Evolutionary conservation across 2,888 invertebrate species (phyloP).

Genomic region (Anarsia innoxiella): DNA sequence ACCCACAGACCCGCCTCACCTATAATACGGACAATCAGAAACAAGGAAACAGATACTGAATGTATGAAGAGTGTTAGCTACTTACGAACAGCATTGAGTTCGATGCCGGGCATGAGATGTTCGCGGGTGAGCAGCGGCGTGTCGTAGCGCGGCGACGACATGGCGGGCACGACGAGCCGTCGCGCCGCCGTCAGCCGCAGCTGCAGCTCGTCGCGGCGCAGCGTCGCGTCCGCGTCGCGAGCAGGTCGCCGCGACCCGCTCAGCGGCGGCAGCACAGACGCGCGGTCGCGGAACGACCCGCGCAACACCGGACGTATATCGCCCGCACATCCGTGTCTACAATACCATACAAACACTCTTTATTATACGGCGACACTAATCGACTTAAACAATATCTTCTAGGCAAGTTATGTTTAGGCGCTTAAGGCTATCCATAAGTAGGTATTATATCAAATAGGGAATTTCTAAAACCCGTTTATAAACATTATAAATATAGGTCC

Average conservation of each 20-base stretch:
- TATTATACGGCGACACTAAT: no score
- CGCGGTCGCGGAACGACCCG: constrained; percentile 38
- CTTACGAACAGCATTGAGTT: constrained; percentile 31
- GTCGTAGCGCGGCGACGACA: constrained; percentile 20
- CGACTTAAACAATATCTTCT: no score
- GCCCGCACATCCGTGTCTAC: constrained; percentile 31
- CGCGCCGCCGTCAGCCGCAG: constrained; percentile 10
- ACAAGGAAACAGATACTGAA: neutral
- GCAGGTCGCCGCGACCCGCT: constrained; percentile 3
- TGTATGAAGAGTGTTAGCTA: neutral
- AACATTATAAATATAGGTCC: no score
- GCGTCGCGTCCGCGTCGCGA: neutral
- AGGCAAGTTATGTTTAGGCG: no score
- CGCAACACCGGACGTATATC: constrained; percentile 46
- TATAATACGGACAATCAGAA: constrained; percentile 15
- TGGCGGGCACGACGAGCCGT: constrained; percentile 31
- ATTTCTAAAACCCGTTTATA: no score
- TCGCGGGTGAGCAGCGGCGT: constrained; percentile 16
- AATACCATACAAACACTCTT: no score
- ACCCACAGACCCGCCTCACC: constrained; percentile 43
- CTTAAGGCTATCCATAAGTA: no score
- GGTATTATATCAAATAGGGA: no score
- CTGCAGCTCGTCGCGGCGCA: neutral
- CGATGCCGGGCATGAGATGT: constrained; percentile 35
- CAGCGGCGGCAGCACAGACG: constrained; percentile 36